A percentile compares a stretch with the other conserved stretches of the same genome.
Conservation (phyloP, 2,797 vertebrate species). For the Spinus olivaceus region DNA sequence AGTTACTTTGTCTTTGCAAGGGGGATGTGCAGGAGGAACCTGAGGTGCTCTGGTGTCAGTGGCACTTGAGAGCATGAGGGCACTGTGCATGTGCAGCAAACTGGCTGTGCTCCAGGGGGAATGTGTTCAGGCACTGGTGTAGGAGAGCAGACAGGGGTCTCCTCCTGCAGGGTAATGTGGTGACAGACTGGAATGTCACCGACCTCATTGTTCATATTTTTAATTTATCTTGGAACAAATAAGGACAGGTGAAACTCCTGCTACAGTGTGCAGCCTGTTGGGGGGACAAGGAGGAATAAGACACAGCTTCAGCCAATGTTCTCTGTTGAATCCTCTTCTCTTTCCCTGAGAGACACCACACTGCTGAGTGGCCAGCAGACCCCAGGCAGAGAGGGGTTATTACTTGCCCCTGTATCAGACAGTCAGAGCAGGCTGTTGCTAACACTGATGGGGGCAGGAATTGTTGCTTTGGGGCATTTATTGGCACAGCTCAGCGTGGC, state of each 20-base stretch:
- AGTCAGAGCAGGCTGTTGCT: not conserved
- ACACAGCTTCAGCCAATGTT: not conserved
- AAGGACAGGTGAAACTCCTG: not conserved
- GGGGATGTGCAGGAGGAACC: accelerated
- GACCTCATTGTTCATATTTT: not conserved
- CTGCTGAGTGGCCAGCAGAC: not conserved
- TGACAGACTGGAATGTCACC: not conserved
- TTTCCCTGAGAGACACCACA: accelerated
- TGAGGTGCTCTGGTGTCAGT: not conserved
- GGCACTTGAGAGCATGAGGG: not conserved
- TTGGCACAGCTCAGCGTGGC: not conserved
- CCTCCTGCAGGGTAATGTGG: accelerated
- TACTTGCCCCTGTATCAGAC: not conserved
- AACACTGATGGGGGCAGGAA: not conserved
- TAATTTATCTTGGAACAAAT: not conserved
- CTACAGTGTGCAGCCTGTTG: not conserved
- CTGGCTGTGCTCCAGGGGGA: not conserved
- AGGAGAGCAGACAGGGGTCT: not conserved
- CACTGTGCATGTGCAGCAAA: not conserved
- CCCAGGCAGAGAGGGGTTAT: not conserved
- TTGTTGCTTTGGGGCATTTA: not conserved
- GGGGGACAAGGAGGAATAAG: not conserved
- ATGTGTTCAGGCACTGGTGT: not conserved
- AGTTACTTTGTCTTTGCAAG: not conserved
- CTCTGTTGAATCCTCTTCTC: not conserved